Evolutionary conservation across 1,140 invertebrate species (phyloP).

Genomic region (Drosophila pallidifrons): DNA sequence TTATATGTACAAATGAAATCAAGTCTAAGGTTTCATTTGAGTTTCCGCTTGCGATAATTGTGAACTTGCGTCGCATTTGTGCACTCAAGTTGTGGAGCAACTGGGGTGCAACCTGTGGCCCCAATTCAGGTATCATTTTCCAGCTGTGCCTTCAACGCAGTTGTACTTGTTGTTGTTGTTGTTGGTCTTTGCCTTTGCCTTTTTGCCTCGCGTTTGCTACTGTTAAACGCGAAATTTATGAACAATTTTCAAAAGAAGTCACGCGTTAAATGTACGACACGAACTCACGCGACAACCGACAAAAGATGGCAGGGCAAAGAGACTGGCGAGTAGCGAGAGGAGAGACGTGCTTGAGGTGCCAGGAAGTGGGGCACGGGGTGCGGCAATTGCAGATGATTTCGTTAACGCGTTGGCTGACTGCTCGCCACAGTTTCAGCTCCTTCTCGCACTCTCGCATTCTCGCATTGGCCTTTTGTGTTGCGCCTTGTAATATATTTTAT

Average conservation of each 20-base stretch:
- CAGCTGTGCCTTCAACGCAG: constrained; percentile 57
- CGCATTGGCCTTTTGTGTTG: constrained; percentile 76
- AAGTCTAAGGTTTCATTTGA: no score
- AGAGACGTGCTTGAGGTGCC: background rate
- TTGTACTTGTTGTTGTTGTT: constrained; percentile 33
- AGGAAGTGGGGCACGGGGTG: constrained; percentile 5
- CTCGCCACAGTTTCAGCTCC: constrained; percentile 2
- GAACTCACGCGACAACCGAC: constrained; percentile 72
- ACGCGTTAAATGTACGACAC: constrained; percentile 81
- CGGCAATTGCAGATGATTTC: constrained; percentile 72
- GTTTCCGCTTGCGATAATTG: no score
- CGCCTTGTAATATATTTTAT: constrained; percentile 81
- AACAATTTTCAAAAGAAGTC: constrained; percentile 78
- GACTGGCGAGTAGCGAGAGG: constrained; percentile 2
- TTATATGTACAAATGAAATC: no score
- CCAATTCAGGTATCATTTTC: constrained; percentile 47
- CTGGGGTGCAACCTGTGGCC: constrained; percentile 7
- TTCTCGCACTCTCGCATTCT: constrained; percentile 29
- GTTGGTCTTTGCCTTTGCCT: constrained; percentile 22
- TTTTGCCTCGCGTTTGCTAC: constrained; percentile 70
- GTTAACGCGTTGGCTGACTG: constrained; percentile 70
- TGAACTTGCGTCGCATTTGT: background rate
- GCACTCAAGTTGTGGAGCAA: constrained; percentile 5
- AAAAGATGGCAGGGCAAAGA: background rate
- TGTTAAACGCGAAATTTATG: constrained; percentile 82